Percentiles rank a stretch among this genome's conserved stretches.
Conservation (phyloP, 2,113 vertebrate species). For the Mungos mungo region DNA sequence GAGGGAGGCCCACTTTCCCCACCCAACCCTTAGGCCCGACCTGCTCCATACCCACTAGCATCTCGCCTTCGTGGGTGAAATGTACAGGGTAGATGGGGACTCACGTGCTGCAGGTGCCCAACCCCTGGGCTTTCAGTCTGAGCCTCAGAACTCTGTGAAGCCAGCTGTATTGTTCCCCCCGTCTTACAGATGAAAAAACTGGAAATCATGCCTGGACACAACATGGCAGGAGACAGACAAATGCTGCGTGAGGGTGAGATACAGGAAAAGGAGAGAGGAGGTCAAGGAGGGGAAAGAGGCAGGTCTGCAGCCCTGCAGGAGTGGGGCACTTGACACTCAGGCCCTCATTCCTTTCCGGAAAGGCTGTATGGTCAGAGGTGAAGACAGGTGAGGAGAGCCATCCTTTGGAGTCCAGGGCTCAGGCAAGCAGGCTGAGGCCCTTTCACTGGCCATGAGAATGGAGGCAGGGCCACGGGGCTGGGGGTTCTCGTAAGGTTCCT, state of each 20-base stretch:
- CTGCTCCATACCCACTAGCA: not conserved
- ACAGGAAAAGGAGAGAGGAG: not conserved
- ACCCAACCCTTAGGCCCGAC: not conserved
- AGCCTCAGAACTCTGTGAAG: not conserved
- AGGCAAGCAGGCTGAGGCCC: not conserved
- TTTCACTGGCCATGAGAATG: not conserved
- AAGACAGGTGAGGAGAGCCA: not conserved
- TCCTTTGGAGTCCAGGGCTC: not conserved
- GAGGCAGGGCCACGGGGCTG: not conserved
- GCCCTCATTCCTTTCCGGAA: not conserved
- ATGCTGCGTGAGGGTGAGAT: not conserved
- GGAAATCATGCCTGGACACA: not conserved
- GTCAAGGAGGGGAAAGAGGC: not conserved
- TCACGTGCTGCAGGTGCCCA: not conserved
- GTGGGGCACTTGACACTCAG: not conserved
- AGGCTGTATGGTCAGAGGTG: not conserved
- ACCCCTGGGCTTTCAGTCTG: not conserved
- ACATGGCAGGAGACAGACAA: not conserved
- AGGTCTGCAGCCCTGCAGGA: not conserved
- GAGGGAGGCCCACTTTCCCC: not conserved
- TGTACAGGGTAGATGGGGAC: not conserved
- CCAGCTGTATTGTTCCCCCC: not conserved
- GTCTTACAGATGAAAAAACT: not conserved
- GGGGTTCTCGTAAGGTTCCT: not conserved
- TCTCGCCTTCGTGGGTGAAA: not conserved